Conservation (phyloP, 1,140 invertebrate genomes). For the Hirudo medicinalis region DNA sequence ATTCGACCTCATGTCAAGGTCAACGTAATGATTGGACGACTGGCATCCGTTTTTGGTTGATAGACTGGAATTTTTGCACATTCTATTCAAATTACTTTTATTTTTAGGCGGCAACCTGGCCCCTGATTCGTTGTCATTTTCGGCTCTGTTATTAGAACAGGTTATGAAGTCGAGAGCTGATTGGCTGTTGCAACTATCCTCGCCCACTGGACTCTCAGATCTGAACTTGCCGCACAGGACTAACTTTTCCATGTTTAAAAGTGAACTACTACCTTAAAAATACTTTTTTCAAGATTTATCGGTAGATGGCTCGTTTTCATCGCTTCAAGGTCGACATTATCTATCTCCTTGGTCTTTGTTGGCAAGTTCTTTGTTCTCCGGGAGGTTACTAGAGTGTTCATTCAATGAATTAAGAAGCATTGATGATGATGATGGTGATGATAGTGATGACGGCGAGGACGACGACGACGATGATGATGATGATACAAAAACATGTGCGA, state of each 20-base stretch:
- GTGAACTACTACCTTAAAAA: too few relatives aligned
- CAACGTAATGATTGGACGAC: neutral
- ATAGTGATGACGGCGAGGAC: neutral
- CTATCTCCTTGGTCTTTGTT: too few relatives aligned
- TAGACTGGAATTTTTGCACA: too few relatives aligned
- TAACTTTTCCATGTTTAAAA: slow-evolving; percentile 4
- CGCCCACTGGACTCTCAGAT: neutral
- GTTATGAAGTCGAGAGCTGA: slow-evolving; percentile 2
- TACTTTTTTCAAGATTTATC: too few relatives aligned
- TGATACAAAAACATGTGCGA: too few relatives aligned
- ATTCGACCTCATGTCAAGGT: neutral
- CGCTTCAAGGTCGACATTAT: too few relatives aligned
- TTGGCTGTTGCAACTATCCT: neutral
- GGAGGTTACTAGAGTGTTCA: too few relatives aligned
- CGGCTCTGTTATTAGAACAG: neutral
- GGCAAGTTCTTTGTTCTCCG: too few relatives aligned
- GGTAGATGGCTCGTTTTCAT: too few relatives aligned
- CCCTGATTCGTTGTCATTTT: neutral
- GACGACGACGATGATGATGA: neutral
- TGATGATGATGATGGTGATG: slow-evolving; percentile 1
- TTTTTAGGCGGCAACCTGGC: too few relatives aligned
- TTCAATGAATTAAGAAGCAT: neutral
- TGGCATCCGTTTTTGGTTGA: too few relatives aligned
- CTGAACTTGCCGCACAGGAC: neutral
- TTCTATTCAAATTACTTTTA: too few relatives aligned